Conservation (phyloP, 2,113 vertebrate genomes). For the Chionodraco myersi region DNA sequence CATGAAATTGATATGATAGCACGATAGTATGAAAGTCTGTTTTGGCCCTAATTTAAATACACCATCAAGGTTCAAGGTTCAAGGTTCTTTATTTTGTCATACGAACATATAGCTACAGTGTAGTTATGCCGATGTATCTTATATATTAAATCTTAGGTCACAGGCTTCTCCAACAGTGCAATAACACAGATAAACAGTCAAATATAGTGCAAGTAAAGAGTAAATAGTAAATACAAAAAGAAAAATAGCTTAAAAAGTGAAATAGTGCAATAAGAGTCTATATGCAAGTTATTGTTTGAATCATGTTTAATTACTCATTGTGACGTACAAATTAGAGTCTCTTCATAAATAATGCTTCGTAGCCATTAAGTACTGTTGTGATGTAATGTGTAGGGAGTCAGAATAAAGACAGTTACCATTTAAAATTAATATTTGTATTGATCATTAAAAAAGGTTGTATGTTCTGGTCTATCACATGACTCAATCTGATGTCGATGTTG, state of each 20-base stretch:
- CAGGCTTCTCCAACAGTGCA: too few relatives aligned
- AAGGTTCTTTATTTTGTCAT: too few relatives aligned
- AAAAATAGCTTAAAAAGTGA: too few relatives aligned
- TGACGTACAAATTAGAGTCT: conserved; percentile 7
- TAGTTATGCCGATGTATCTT: too few relatives aligned
- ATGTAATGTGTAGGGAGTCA: conserved; percentile 1
- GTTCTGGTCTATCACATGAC: not conserved
- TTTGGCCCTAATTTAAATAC: not conserved
- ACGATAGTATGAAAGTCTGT: not conserved
- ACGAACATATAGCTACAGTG: too few relatives aligned
- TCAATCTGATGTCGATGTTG: conserved; percentile 17
- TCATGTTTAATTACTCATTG: conserved; percentile 22
- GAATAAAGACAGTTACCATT: not conserved
- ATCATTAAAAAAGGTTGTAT: not conserved
- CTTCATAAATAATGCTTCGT: not conserved
- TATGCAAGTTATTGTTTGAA: not conserved
- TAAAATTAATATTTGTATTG: not conserved
- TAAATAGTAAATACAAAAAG: too few relatives aligned
- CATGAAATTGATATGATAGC: conserved; percentile 42
- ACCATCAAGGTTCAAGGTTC: too few relatives aligned
- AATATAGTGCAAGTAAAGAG: too few relatives aligned
- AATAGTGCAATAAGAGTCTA: too few relatives aligned
- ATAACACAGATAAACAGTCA: too few relatives aligned
- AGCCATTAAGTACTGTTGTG: not conserved
- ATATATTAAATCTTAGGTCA: too few relatives aligned